Evolutionary conservation across 2,113 vertebrate species (phyloP), one percentile per base, ranked within the genome.

Genomic region (Lipophrys pholis): DNA sequence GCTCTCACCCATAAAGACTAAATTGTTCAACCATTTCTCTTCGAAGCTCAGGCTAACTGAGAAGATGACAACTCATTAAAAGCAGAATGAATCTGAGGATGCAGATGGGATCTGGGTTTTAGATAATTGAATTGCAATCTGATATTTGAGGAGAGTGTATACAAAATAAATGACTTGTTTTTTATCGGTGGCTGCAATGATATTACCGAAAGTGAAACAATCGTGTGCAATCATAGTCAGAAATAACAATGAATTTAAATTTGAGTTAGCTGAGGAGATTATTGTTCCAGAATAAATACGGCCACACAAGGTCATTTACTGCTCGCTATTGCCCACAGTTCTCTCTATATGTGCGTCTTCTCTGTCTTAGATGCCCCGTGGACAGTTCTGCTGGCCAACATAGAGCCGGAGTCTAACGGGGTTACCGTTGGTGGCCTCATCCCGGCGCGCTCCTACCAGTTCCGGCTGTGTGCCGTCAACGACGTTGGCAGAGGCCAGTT

Each of bases 401-500:
- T 98, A 45, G 96, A 97, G 80, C 97, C 97, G 0, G 96, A 96
- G 86, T 91, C 91, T 0, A 92, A 89, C 0, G 96, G 94, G 0
- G 94, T 98, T 67, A 85, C 76, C 0, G 96, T 99, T 63, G 90
- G 94, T 60, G 96, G 95, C 60, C 91, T 99, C 83, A 96, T 97
- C 48, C 98, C 98, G 0, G 96, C 97, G 0, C 96, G 97, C 10
- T 98, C 96, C 39, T 99, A 99, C 86, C 97, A 98, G 89, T 99
- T 99, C 91, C 96, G 96, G 50, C 95, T 98, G 59, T 98, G 97
- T 0, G 97, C 98, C 0, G 93, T 96, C 53, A 99, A 99, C 0
- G 97, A 99, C 0, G 98, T 99, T 82, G 97, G 97, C 66, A 95
- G 94, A 78, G 96, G 98, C 0, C 97, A 98, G 87, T 97, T 98